Base-by-base conservation (phyloP, 2,888 invertebrate genomes). In the Papilio demoleus region DNA sequence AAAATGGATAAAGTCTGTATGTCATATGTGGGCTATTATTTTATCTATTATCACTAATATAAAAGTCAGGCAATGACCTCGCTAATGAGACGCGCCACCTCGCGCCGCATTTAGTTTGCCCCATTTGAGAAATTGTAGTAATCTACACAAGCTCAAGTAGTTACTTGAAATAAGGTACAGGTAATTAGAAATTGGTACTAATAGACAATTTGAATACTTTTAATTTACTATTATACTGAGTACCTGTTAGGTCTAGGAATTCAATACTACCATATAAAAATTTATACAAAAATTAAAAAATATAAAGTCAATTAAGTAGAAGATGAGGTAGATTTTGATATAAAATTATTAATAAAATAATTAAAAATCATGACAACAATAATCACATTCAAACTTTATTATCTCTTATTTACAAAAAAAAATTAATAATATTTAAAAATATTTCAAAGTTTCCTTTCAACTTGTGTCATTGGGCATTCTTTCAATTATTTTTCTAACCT, bases 401-500 rank as follows among this genome's bases (percentile, higher is more conserved):
- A 45, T 14, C 40, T 14, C 45, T 19, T 47, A 47, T 47, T 47
- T 22, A 45, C 8, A 19, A 22, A 47, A 53, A n/a, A 27, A 14
- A 1, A 50, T 50, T 27, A 0, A 0, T 14, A 27, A 27, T 6
- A 27, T 53, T 27, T 50, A 50, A 50, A 24, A 24, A 24, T 50
- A 27, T 6, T 53, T 53, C 6, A 14, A 0, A 17, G 19, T 56
- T 53, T n/a, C n/a, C 8, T 56, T 17, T 8, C n/a, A 27, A 50
- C 19, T 14, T 56, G 5, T 84, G 73, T 85, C 77, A n/a, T 73
- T 71, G 42, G 90, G 90, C 87, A 91, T 88, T 71, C 74, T 81
- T 56, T 83, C 81, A 62, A 92, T 81, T 2, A 90, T 73, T 76
- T 83, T 86, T 71, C 75, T 85, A 65, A 90, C 81, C 76, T 87